Evolutionary conservation across 2,888 invertebrate species (phyloP).

Genomic region (Leucania comma): DNA sequence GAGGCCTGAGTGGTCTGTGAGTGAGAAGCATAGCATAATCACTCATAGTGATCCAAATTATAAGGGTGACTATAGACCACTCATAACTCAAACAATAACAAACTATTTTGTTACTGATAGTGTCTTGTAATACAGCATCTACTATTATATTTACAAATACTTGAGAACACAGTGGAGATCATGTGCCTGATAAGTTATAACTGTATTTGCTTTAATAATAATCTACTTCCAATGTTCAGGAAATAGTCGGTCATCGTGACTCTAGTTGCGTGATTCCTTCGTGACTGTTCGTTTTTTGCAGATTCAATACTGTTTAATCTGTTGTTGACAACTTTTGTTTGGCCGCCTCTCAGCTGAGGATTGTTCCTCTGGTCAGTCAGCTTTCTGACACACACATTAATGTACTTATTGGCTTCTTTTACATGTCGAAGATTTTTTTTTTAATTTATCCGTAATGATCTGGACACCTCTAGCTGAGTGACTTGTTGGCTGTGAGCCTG

Average conservation of each 20-base stretch:
- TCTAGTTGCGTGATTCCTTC: neutral
- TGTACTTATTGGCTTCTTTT: too few species aligned
- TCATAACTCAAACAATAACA: conserved; percentile 29
- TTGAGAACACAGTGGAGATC: conserved; percentile 23
- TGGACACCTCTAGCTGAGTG: too few species aligned
- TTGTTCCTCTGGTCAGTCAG: too few species aligned
- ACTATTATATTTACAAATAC: conserved; percentile 14
- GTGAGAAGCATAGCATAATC: too few species aligned
- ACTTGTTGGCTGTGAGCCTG: too few species aligned
- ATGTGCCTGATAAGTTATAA: conserved; percentile 17
- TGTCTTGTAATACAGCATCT: conserved; percentile 1
- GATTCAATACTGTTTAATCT: conserved; percentile 6
- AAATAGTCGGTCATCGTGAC: conserved; percentile 20
- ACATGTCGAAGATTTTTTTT: too few species aligned
- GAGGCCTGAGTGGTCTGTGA: too few species aligned
- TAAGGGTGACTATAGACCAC: conserved; percentile 4
- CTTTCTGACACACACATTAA: too few species aligned
- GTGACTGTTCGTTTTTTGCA: conserved; percentile 5
- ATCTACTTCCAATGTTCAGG: conserved; percentile 16
- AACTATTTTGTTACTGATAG: conserved; percentile 4
- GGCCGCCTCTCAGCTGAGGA: too few species aligned
- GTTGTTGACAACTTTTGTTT: too few species aligned
- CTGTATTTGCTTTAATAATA: conserved; percentile 26
- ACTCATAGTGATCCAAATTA: too few species aligned
- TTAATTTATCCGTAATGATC: too few species aligned